phyloP scores from a whole-genome alignment of 2,113 vertebrate species.

The Ptilorrhoa leucosticta region DNA sequence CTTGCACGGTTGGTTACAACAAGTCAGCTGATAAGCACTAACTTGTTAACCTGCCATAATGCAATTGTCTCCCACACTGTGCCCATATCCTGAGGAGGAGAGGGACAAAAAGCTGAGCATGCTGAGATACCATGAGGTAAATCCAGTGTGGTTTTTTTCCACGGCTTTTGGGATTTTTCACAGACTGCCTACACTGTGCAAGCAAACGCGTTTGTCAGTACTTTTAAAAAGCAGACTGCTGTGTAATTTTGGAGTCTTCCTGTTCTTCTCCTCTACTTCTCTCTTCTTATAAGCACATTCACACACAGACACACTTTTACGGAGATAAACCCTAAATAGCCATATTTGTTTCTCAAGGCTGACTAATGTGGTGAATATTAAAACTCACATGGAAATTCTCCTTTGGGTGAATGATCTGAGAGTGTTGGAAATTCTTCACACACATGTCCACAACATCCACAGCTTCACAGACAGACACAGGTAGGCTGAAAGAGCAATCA shows the following conservation, averaged over 20 bases:
- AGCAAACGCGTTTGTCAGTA: background rate
- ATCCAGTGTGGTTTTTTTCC: background rate
- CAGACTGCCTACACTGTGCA: background rate
- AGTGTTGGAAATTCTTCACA: background rate
- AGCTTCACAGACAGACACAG: constrained; percentile 30
- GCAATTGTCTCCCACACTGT: background rate
- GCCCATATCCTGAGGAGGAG: background rate
- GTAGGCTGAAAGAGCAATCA: constrained; percentile 54
- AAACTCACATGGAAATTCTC: constrained; percentile 15
- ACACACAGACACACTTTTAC: background rate
- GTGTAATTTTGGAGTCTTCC: background rate
- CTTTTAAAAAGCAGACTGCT: constrained; percentile 4
- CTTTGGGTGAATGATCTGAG: background rate
- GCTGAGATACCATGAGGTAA: background rate
- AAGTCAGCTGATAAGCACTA: constrained; percentile 20
- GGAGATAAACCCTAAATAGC: background rate
- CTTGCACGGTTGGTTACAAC: background rate
- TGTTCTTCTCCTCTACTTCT: background rate
- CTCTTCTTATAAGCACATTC: background rate
- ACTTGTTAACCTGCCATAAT: constrained; percentile 7
- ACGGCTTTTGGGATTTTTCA: background rate
- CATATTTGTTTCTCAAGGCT: constrained; percentile 7
- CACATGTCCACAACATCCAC: constrained; percentile 35
- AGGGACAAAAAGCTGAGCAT: background rate
- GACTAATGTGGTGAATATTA: constrained; percentile 2